Percentiles rank a stretch among this genome's conserved stretches.
Conservation (phyloP, 2,888 invertebrate species). For the Microctonus hyperodae region DNA sequence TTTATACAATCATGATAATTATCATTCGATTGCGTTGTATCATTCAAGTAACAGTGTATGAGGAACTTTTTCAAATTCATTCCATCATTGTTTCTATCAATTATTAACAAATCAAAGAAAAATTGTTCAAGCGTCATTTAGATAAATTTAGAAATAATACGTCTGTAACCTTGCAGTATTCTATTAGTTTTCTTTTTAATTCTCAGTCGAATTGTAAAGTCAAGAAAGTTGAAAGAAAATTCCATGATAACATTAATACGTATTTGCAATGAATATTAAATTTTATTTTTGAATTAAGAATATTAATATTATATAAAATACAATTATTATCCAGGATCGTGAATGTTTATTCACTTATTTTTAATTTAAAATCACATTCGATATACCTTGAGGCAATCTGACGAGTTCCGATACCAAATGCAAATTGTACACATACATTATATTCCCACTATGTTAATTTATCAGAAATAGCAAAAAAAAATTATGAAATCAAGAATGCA, state of each 20-base stretch:
- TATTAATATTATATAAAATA: no score
- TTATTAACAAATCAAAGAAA: not conserved
- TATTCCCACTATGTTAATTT: not conserved
- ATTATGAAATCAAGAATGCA: not conserved
- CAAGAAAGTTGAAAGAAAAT: not conserved
- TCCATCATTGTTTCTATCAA: conserved; percentile 4
- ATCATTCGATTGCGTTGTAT: not conserved
- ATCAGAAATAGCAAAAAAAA: conserved; percentile 1
- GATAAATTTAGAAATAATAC: conserved; percentile 6
- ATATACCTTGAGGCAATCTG: not conserved
- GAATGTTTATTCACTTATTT: not conserved
- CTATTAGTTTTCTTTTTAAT: not conserved
- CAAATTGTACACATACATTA: not conserved
- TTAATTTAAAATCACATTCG: not conserved
- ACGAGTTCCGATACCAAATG: no score
- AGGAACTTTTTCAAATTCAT: not conserved
- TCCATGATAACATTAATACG: not conserved
- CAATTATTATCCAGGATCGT: no score
- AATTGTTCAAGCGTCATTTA: conserved; percentile 4
- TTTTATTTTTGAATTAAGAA: no score
- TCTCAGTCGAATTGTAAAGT: not conserved
- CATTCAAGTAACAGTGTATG: not conserved
- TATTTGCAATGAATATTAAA: no score
- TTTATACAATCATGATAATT: not conserved
- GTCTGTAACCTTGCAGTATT: not conserved